A percentile compares a stretch with the other conserved stretches of the same genome.
Conservation (phyloP, 2,888 invertebrate species). For the Lamellibrachia columna region DNA sequence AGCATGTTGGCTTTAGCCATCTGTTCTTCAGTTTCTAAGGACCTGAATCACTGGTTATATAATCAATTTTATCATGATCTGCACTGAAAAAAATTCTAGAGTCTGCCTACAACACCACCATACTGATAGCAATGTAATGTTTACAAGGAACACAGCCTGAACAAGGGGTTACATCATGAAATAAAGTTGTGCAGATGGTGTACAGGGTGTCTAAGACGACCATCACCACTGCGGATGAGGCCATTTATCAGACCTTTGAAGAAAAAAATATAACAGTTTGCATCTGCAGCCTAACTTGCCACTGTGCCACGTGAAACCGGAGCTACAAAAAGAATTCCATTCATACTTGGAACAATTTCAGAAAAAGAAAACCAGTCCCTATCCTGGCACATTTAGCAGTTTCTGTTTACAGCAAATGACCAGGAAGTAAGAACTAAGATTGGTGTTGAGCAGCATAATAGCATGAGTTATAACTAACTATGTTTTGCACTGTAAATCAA, state of each 20-base stretch:
- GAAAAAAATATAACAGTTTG: background rate
- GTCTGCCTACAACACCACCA: background rate
- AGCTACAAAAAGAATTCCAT: background rate
- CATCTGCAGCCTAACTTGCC: background rate
- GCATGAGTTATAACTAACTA: background rate
- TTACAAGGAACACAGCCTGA: background rate
- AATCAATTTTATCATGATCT: background rate
- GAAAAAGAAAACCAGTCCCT: background rate
- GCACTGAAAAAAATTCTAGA: background rate
- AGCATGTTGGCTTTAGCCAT: background rate
- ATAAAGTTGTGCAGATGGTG: background rate
- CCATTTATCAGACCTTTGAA: background rate
- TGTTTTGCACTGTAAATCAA: background rate
- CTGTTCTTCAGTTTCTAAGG: background rate
- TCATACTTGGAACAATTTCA: background rate
- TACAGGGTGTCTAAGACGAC: background rate
- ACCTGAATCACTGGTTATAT: background rate
- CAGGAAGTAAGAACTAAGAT: background rate
- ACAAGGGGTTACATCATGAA: background rate
- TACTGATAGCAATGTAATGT: background rate
- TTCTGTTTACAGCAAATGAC: background rate
- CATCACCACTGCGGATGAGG: too few species aligned
- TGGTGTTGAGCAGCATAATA: background rate
- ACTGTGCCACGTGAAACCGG: background rate
- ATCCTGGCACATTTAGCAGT: background rate